These are phyloP conservation scores for Isoperla grammatica DNA, from an alignment of 2,888 invertebrate species.

Conservation along the genomic window DNA sequence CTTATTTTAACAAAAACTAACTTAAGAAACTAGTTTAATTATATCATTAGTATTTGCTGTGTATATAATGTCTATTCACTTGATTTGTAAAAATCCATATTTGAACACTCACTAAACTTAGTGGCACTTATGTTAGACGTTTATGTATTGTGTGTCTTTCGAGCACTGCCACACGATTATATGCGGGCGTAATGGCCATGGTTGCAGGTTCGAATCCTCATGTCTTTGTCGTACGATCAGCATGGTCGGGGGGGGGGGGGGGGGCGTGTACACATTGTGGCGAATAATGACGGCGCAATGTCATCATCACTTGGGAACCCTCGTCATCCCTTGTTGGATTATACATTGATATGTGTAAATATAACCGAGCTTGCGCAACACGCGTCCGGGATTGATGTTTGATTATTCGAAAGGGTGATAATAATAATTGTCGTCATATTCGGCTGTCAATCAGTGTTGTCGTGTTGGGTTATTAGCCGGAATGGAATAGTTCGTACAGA, in stretches of 20 bases:
- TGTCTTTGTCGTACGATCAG: not conserved
- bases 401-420: conserved; percentile 24
- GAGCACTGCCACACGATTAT: too few relatives aligned
- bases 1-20: too few relatives aligned
- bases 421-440: conserved; percentile 31
- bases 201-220: not conserved
- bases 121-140: too few relatives aligned
- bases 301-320: conserved; percentile 29
- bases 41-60: too few relatives aligned
- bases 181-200: not conserved
- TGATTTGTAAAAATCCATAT: too few relatives aligned
- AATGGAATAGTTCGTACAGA: not conserved
- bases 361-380: conserved; percentile 21
- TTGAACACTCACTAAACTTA: too few relatives aligned
- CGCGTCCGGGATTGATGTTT: conserved; percentile 15
- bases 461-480: conserved; percentile 15
- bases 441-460: conserved; percentile 30
- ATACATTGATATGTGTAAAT: conserved; percentile 29
- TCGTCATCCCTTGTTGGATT: conserved; percentile 25
- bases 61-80: too few relatives aligned
- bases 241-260: too few relatives aligned
- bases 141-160: too few relatives aligned
- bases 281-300: conserved; percentile 31
- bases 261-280: conserved; percentile 1
- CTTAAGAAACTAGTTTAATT: too few relatives aligned